Base-by-base conservation (phyloP, 2,113 vertebrate genomes). In the Nibea albiflora region DNA sequence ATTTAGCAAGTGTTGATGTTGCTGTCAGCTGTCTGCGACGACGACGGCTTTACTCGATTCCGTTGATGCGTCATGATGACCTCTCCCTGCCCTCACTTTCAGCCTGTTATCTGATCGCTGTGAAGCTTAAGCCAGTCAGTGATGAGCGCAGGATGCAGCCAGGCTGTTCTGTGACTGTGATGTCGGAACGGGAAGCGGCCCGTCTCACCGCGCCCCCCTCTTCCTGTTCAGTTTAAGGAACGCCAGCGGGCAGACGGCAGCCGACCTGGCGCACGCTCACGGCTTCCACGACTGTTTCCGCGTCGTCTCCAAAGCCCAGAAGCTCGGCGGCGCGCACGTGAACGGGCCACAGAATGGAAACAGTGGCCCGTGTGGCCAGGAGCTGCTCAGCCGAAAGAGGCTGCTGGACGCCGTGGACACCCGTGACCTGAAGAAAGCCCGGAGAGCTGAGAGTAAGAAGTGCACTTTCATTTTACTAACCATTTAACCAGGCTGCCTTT, bases 261-360 rank as follows among this genome's bases (percentile, higher is more conserved):
- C 98, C 57, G 98, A 99, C 92, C 96, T 99, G 95, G 98, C 98
- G 76, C 95, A 94, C 57, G 94, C 96, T 91, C 97, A 98, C 92
- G 97, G 98, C 81, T 99, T 97, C 95, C 95, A 92, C 80, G 96
- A 99, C 87, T 98, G 97, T 88, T 95, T 96, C 92, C 95, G 94
- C 94, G 94, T 98, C 93, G 96, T 99, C 89, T 95, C 96, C 91
- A 96, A 95, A 85, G 93, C 96, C 85, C 96, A 96, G 93, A 96
- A 95, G 49, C 92, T 96, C 83, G 93, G 89, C 81, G 93, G 75
- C 81, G 96, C 96, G 92, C 94, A 83, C 88, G 93, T 83, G 69
- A 95, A 94, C 81, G 92, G 78, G 44, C 85, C 52, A 81, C 93
- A 94, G 92, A 96, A 91, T 63, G 96, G 94, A 63, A 86, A 92